phyloP scores from a whole-genome alignment of 2,888 invertebrate genomes.

The Chironomus riparius region DNA sequence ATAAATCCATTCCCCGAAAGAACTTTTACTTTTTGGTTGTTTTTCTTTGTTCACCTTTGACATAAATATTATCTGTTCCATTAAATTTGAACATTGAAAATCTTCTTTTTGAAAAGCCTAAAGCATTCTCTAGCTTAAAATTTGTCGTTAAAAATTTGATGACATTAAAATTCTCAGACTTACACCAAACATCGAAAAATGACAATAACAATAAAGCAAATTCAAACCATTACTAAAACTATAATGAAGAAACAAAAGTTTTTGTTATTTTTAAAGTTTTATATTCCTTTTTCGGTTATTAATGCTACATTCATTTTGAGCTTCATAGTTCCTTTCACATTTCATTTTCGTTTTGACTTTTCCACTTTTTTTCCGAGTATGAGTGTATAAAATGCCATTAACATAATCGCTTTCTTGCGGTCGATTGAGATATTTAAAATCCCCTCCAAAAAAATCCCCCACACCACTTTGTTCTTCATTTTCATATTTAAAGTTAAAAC shows the following conservation, averaged over 20 bases:
- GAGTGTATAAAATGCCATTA: constrained; percentile 10
- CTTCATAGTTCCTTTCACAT: neutral
- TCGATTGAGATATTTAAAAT: constrained; percentile 1
- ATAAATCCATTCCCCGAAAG: neutral
- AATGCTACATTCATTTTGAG: neutral
- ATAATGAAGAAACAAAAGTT: neutral
- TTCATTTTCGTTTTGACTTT: neutral
- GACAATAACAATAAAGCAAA: neutral
- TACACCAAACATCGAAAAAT: neutral
- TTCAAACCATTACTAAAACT: neutral
- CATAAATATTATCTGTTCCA: neutral
- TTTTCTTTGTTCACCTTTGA: neutral
- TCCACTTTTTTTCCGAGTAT: neutral
- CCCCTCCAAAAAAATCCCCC: neutral
- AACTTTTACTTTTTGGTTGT: neutral
- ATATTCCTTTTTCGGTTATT: neutral
- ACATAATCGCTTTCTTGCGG: constrained; percentile 13
- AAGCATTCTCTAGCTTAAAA: too few species aligned
- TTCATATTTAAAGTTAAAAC: too few species aligned
- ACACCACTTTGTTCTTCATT: neutral
- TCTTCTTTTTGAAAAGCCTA: too few species aligned
- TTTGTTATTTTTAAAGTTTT: neutral
- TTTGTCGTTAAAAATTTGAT: too few species aligned
- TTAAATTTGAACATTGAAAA: too few species aligned
- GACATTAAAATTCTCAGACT: too few species aligned